These are phyloP conservation scores for Heliocidaris tuberculata DNA, from an alignment of 35 echinoderm and acorn worm genomes.

Conservation along the genomic window DNA sequence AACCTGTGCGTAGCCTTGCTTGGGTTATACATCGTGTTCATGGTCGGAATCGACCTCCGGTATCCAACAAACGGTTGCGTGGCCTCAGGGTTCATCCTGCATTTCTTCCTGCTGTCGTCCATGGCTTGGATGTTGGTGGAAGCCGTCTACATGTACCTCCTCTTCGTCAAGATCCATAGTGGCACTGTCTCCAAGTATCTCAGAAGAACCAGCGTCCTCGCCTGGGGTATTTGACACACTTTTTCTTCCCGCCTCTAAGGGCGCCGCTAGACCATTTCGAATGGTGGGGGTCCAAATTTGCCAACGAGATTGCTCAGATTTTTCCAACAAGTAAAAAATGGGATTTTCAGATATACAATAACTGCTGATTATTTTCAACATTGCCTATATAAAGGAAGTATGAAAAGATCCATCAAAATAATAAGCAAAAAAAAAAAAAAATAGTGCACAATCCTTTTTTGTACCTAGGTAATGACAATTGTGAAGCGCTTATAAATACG, in stretches of 20 bases:
- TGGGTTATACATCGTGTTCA: conserved; percentile 46
- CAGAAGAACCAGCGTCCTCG: conserved; percentile 22
- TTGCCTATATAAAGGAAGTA: too few species aligned
- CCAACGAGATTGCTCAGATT: too few species aligned
- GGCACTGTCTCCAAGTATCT: conserved; percentile 38
- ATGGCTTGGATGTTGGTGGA: conserved; percentile 65
- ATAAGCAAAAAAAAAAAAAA: too few species aligned
- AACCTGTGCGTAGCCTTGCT: conserved; percentile 53
- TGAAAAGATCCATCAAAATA: too few species aligned
- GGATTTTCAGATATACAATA: too few species aligned
- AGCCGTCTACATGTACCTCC: conserved; percentile 64
- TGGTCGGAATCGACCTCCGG: conserved; percentile 32
- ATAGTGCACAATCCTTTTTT: too few species aligned
- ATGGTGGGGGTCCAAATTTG: too few species aligned
- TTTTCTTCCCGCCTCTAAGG: not conserved
- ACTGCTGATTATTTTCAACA: too few species aligned
- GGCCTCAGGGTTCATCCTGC: conserved; percentile 47
- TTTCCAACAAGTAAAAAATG: too few species aligned
- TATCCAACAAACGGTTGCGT: conserved; percentile 32
- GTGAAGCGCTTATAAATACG: too few species aligned
- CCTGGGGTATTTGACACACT: conserved; percentile 63
- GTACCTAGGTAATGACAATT: too few species aligned
- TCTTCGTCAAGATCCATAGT: conserved; percentile 62
- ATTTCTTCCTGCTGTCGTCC: conserved; percentile 64
- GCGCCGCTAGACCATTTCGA: too few species aligned